These are phyloP conservation scores for Leucophenga maculata DNA, from an alignment of 2,888 invertebrate genomes.

Conservation along the genomic window DNA sequence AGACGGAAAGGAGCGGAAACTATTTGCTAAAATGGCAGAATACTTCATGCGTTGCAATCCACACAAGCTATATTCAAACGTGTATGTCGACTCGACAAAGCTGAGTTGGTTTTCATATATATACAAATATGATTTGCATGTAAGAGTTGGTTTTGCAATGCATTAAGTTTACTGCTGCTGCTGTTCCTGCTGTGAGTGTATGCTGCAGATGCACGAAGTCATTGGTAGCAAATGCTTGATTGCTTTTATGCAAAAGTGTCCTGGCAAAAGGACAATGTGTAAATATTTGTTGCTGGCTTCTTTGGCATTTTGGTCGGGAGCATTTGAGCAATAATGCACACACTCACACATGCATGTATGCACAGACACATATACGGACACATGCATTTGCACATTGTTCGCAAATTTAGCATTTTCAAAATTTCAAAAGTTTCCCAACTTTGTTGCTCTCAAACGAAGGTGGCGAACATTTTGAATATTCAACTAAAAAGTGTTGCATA, in stretches of 20 bases:
- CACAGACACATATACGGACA: slow-evolving; percentile 4
- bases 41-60: background rate
- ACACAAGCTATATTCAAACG: slow-evolving; percentile 14
- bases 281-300: slow-evolving; percentile 38
- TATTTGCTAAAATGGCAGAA: slow-evolving; percentile 51
- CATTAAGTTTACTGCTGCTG: slow-evolving; percentile 14
- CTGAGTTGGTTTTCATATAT: slow-evolving; percentile 46
- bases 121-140: slow-evolving; percentile 45
- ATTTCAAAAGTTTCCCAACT: slow-evolving; percentile 58
- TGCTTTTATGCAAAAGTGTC: slow-evolving; percentile 26
- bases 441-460: background rate
- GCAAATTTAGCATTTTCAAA: slow-evolving; percentile 64
- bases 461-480: slow-evolving; percentile 17
- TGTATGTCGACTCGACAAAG: slow-evolving; percentile 60
- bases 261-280: slow-evolving; percentile 33
- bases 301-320: slow-evolving; percentile 30
- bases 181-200: slow-evolving; percentile 43
- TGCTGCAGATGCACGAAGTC: slow-evolving; percentile 31
- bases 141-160: background rate
- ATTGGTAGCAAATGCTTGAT: slow-evolving; percentile 5
- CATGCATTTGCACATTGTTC: slow-evolving; percentile 51
- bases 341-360: background rate
- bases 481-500: slow-evolving; percentile 59
- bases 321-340: slow-evolving; percentile 34
- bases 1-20: slow-evolving; percentile 51